These are phyloP conservation scores for Formica aserva DNA, from an alignment of 2,888 invertebrate genomes.

Conservation along the genomic window DNA sequence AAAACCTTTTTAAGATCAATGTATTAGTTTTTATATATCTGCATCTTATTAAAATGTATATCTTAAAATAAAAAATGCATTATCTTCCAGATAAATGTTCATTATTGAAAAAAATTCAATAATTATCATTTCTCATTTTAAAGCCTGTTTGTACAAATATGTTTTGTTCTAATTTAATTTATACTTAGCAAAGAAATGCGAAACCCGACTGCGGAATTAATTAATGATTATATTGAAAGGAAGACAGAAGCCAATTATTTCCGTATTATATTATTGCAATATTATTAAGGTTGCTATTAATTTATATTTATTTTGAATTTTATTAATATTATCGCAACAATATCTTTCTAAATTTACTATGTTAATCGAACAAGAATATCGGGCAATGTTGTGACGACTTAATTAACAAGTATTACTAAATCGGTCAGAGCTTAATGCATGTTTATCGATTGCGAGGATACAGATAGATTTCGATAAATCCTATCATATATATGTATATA, in stretches of 20 bases:
- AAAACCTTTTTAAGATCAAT: not conserved
- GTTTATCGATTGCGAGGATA: not conserved
- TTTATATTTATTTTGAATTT: not conserved
- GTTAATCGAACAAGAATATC: not conserved
- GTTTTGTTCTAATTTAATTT: not conserved
- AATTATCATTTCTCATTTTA: not conserved
- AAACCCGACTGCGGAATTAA: slow-evolving; percentile 4
- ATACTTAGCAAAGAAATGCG: not conserved
- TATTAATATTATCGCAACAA: not conserved
- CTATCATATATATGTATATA: not conserved
- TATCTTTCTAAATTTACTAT: not conserved
- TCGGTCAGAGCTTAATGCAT: not conserved
- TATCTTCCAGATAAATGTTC: not conserved
- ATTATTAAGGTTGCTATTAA: slow-evolving; percentile 32
- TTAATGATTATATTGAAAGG: not conserved
- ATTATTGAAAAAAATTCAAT: not conserved
- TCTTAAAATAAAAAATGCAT: not conserved
- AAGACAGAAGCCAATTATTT: not conserved
- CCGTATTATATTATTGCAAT: not conserved
- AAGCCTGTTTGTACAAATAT: too few species aligned
- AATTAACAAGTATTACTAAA: slow-evolving; percentile 13
- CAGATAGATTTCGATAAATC: not conserved
- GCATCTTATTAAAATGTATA: not conserved
- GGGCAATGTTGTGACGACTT: not conserved
- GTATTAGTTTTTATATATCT: not conserved